Evolutionary conservation across 1,140 invertebrate genomes (phyloP).

Genomic region (Drosophila sp.): DNA sequence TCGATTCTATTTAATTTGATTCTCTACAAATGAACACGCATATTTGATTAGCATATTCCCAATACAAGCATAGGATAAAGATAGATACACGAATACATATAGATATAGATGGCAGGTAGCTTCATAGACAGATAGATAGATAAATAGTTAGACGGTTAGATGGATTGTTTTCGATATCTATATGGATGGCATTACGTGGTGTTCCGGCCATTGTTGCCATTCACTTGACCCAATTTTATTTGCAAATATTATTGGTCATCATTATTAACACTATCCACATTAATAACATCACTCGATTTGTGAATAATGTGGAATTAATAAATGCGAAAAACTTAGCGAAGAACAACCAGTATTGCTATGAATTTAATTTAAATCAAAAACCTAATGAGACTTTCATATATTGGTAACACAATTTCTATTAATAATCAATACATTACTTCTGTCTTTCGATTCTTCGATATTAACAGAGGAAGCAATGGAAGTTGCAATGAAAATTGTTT

Average conservation of each 20-base stretch:
- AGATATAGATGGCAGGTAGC: too few species aligned
- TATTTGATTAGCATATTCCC: conserved; percentile 71
- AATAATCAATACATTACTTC: too few species aligned
- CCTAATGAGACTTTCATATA: too few species aligned
- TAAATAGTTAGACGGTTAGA: conserved; percentile 3
- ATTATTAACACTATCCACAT: neutral
- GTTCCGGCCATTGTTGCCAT: conserved; percentile 25
- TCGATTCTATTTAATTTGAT: conserved; percentile 17
- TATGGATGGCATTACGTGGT: conserved; percentile 61
- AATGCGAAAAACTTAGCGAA: conserved; percentile 25
- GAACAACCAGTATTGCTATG: too few species aligned
- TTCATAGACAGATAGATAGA: conserved; percentile 2
- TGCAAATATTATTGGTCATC: conserved; percentile 68
- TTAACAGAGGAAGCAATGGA: too few species aligned
- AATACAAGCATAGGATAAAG: conserved; percentile 19
- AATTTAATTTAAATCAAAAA: too few species aligned
- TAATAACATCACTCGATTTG: neutral
- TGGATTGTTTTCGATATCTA: conserved; percentile 4
- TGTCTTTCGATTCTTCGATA: too few species aligned
- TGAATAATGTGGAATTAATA: conserved; percentile 21
- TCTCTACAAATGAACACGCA: conserved; percentile 64
- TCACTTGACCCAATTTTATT: conserved; percentile 75
- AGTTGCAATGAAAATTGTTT: conserved; percentile 25
- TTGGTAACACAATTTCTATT: too few species aligned
- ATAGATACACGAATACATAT: neutral